These are phyloP conservation scores for Odontamblyopus rebecca DNA, from an alignment of 2,797 vertebrate genomes.

Conservation along the genomic window DNA sequence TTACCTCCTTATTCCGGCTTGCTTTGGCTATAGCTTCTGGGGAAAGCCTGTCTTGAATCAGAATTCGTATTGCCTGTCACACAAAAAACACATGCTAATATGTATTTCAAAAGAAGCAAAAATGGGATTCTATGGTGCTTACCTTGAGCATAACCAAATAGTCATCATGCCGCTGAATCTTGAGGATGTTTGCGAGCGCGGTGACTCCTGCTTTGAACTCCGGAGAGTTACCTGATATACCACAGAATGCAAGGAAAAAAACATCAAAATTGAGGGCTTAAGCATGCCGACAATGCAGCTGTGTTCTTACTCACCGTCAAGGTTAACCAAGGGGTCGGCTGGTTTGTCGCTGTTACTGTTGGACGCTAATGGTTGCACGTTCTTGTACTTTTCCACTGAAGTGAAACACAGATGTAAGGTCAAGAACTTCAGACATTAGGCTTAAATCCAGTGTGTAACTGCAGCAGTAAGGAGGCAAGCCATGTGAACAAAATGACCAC, in stretches of 20 bases:
- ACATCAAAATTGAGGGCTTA: too few species aligned
- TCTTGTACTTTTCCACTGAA: conserved; percentile 93
- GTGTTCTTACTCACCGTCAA: conserved; percentile 84
- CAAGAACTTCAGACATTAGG: background rate
- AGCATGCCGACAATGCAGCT: background rate
- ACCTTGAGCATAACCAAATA: conserved; percentile 98
- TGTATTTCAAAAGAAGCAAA: background rate
- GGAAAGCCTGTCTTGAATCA: conserved; percentile 92
- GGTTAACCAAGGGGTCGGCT: conserved; percentile 87
- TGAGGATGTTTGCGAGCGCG: conserved; percentile 92
- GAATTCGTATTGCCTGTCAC: conserved; percentile 90
- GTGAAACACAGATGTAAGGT: conserved; percentile 16
- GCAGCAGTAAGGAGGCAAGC: background rate
- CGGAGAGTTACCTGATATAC: conserved; percentile 84
- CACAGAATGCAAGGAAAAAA: background rate
- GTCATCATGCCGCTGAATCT: conserved; percentile 95
- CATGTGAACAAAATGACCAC: background rate
- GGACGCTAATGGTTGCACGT: conserved; percentile 79
- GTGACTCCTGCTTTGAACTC: conserved; percentile 97
- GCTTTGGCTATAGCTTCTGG: conserved; percentile 91
- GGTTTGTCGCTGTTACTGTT: conserved; percentile 78
- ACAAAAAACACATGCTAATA: background rate
- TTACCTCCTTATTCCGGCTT: conserved; percentile 89
- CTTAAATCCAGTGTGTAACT: background rate
- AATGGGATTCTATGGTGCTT: background rate